A percentile compares a stretch with the other conserved stretches of the same genome.
Evolutionary conservation across 2,113 vertebrate genomes (phyloP).

Genomic region (Nerophis lumbriciformis): DNA sequence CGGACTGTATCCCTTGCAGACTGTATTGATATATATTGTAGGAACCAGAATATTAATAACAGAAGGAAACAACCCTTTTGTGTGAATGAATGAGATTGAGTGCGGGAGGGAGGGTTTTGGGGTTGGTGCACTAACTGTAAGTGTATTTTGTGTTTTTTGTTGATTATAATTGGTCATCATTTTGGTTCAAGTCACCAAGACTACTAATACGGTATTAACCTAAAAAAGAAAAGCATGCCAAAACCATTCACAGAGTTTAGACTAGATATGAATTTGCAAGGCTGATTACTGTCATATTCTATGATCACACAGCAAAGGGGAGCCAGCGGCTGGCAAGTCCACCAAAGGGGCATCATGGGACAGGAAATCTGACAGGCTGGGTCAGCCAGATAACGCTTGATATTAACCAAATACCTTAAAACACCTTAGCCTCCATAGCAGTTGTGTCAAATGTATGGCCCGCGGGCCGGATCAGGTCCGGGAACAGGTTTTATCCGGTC

Average conservation of each 20-base stretch:
- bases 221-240: conserved; percentile 47
- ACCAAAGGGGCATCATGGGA: conserved; percentile 5
- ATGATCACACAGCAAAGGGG: conserved; percentile 25
- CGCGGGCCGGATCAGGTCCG: too few species aligned
- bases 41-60: too few species aligned
- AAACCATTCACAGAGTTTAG: conserved; percentile 5
- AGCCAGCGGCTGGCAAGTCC: conserved; percentile 18
- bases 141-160: too few species aligned
- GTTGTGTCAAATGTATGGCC: too few species aligned
- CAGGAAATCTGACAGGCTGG: not conserved
- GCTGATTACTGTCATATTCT: conserved; percentile 35
- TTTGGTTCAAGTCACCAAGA: conserved; percentile 14
- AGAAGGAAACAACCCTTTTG: too few species aligned
- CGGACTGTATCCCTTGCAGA: too few species aligned
- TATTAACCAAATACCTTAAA: not conserved
- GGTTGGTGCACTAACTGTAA: too few species aligned
- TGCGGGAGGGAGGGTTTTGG: too few species aligned
- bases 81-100: too few species aligned
- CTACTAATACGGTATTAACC: conserved; percentile 64
- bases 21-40: too few species aligned
- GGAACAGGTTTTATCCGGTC: too few species aligned
- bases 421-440: too few species aligned
- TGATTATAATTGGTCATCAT: conserved; percentile 8
- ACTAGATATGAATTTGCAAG: conserved; percentile 21
- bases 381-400: not conserved